phyloP scores from a whole-genome alignment of 2,888 invertebrate genomes.

The Eumacrocentrus americanus region DNA sequence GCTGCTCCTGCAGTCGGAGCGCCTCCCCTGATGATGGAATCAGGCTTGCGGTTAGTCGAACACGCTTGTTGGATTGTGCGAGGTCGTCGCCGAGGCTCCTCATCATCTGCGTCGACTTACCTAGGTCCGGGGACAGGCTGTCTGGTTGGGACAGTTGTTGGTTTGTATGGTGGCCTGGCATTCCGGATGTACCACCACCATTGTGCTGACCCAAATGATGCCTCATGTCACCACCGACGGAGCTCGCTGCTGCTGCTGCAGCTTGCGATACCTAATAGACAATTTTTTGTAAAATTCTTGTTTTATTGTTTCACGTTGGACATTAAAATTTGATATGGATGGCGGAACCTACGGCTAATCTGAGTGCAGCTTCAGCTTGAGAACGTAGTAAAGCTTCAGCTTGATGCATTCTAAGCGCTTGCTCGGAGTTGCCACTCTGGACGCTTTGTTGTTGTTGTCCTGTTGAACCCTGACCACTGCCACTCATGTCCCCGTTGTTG shows the following conservation, averaged over 20 bases:
- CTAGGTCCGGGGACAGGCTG: conserved; percentile 57
- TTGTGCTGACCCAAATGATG: conserved; percentile 60
- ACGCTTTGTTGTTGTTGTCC: conserved; percentile 58
- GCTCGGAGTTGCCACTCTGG: conserved; percentile 58
- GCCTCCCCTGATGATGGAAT: conserved; percentile 56
- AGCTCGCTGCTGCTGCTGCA: conserved; percentile 59
- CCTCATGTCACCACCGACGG: conserved; percentile 60
- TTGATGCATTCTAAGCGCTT: conserved; percentile 72
- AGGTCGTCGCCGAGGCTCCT: conserved; percentile 32
- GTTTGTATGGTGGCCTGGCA: conserved; percentile 57
- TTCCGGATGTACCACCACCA: conserved; percentile 55
- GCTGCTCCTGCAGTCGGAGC: conserved; percentile 73
- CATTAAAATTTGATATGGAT: conserved; percentile 53
- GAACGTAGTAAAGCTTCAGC: conserved; percentile 82
- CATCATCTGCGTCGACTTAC: conserved; percentile 44
- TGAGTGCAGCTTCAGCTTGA: conserved; percentile 83
- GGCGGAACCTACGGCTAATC: conserved; percentile 79
- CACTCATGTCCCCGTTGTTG: conserved; percentile 60
- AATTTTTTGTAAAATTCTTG: background rate
- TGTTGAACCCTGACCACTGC: conserved; percentile 56
- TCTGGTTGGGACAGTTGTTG: conserved; percentile 59
- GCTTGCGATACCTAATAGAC: conserved; percentile 54
- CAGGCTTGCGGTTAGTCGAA: conserved; percentile 42
- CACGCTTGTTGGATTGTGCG: conserved; percentile 38
- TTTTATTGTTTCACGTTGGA: conserved; percentile 38